These are phyloP conservation scores for Ephydatia muelleri DNA, from an alignment of 37 sponge, comb jelly and placozoan species.

Conservation along the genomic window DNA sequence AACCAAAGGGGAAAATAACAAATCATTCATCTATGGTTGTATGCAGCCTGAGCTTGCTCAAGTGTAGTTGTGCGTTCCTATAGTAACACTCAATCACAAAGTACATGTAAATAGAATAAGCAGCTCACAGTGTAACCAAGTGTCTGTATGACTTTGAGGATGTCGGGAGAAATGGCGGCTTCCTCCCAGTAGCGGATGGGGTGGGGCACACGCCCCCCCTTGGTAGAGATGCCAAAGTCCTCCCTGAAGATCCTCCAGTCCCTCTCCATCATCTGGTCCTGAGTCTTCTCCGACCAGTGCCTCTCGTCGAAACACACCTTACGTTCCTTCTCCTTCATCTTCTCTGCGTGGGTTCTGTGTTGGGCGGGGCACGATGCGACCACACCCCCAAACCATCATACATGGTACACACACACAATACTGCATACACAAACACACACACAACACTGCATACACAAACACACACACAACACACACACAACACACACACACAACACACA, in stretches of 20 bases:
- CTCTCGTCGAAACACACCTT: conserved; percentile 79
- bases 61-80: background rate
- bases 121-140: conserved; percentile 70
- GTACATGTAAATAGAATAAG: background rate
- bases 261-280: conserved; percentile 90
- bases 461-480: background rate
- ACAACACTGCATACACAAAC: background rate
- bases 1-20: background rate
- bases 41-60: background rate
- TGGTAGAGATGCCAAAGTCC: conserved; percentile 94
- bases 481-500: background rate
- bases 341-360: conserved; percentile 53
- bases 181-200: conserved; percentile 92
- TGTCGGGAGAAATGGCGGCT: conserved; percentile 60
- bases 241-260: conserved; percentile 98
- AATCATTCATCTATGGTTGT: too few relatives aligned
- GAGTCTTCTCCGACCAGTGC: conserved; percentile 91
- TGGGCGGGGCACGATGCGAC: background rate
- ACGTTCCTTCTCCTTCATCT: conserved; percentile 63
- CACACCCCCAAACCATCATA: background rate
- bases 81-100: background rate
- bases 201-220: conserved; percentile 89
- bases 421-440: background rate
- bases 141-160: conserved; percentile 78
- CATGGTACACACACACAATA: background rate